phyloP scores from a whole-genome alignment of 2,888 invertebrate genomes.

The Chrysodeixis includens region DNA sequence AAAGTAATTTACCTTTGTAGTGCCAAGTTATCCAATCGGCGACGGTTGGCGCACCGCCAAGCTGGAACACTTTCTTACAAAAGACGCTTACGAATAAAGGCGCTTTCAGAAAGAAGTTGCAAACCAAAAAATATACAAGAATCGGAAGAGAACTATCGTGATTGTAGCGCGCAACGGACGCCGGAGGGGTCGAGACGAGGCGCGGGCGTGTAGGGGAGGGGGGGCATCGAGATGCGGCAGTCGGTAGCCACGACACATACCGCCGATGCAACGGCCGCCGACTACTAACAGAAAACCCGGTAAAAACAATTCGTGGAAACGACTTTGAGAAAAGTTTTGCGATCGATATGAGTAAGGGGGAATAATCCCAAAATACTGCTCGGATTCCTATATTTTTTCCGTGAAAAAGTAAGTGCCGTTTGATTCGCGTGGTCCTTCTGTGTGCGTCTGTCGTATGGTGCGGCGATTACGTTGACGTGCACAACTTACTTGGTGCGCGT shows the following conservation, averaged over 20 bases:
- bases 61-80: slow-evolving; percentile 19
- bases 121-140: slow-evolving; percentile 37
- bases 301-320: not conserved
- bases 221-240: slow-evolving; percentile 8
- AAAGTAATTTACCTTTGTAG: slow-evolving; percentile 23
- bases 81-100: slow-evolving; percentile 23
- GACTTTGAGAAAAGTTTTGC: not conserved
- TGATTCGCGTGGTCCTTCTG: not conserved
- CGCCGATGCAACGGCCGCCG: not conserved
- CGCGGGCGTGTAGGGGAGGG: not conserved
- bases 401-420: not conserved
- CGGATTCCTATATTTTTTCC: not conserved
- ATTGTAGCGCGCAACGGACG: slow-evolving; percentile 21
- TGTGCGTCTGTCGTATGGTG: not conserved
- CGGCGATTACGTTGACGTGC: not conserved
- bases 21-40: slow-evolving; percentile 30
- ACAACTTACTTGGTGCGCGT: not conserved
- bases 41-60: slow-evolving; percentile 41
- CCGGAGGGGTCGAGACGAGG: not conserved
- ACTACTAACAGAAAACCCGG: not conserved
- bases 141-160: slow-evolving; percentile 38
- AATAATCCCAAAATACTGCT: not conserved
- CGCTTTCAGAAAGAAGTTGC: slow-evolving; percentile 24
- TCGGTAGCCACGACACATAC: slow-evolving; percentile 12
- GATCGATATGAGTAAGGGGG: not conserved